Percentiles rank a stretch among this genome's conserved stretches.
These are phyloP conservation scores for Cataglyphis rosenhaueri DNA, from an alignment of 2,888 invertebrate species.

Conservation along the genomic window DNA sequence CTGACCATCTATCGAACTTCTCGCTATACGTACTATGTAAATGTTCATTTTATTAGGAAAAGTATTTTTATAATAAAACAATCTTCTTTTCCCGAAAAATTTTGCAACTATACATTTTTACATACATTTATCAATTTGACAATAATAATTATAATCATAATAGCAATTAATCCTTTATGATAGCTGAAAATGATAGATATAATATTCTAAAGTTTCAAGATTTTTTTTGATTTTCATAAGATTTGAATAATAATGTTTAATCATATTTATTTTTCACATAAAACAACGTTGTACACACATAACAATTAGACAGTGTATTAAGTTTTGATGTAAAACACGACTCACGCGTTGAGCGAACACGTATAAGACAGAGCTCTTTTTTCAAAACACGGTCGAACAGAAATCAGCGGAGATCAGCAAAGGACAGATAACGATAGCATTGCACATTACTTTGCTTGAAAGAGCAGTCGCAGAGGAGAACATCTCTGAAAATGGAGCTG, in stretches of 20 bases:
- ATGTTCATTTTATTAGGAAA: constrained; percentile 14
- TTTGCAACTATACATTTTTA: background rate
- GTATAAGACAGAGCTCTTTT: background rate
- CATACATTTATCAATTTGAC: background rate
- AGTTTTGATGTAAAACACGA: constrained; percentile 26
- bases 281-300: background rate
- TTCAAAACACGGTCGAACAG: background rate
- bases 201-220: background rate
- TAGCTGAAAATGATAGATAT: background rate
- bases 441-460: constrained; percentile 49
- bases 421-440: constrained; percentile 50
- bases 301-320: constrained; percentile 11
- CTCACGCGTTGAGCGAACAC: background rate
- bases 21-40: background rate
- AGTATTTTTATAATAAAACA: background rate
- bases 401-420: constrained; percentile 35
- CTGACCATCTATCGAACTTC: background rate
- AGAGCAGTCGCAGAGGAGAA: constrained; percentile 56
- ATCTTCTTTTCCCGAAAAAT: background rate
- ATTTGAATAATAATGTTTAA: background rate
- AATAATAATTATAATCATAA: background rate
- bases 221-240: background rate
- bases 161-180: background rate
- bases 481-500: constrained; percentile 58
- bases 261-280: background rate